Percentiles rank a stretch among this genome's conserved stretches.
These are phyloP conservation scores for Macroramphosus scolopax DNA, from an alignment of 2,797 vertebrate species.

Conservation along the genomic window DNA sequence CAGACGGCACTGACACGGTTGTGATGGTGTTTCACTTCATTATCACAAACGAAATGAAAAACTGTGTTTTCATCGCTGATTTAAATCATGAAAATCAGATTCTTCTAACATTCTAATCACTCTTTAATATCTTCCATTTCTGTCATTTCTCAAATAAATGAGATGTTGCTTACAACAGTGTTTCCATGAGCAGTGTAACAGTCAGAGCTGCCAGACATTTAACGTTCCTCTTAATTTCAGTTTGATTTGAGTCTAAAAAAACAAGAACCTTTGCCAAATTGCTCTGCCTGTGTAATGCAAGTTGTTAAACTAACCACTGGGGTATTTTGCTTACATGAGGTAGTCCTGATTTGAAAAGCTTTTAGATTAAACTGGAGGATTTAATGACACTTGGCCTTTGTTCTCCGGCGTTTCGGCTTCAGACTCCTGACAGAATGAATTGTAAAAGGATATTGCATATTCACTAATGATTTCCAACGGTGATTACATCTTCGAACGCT, in stretches of 20 bases:
- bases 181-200: conserved; percentile 49
- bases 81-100: no score
- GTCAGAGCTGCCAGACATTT: conserved; percentile 55
- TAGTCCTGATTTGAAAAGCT: conserved; percentile 63
- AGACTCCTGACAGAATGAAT: conserved; percentile 61
- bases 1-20: background rate
- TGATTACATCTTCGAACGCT: conserved; percentile 62
- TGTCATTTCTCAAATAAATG: conserved; percentile 8
- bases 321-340: conserved; percentile 72
- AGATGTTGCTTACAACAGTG: conserved; percentile 5
- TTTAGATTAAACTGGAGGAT: conserved; percentile 62
- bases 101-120: no score
- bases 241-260: conserved; percentile 64
- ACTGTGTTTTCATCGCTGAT: conserved; percentile 4
- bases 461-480: conserved; percentile 74
- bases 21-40: background rate
- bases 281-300: conserved; percentile 63
- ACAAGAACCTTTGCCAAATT: conserved; percentile 51
- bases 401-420: conserved; percentile 60
- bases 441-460: conserved; percentile 74
- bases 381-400: conserved; percentile 70
- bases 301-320: conserved; percentile 67
- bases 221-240: conserved; percentile 65
- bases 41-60: background rate
- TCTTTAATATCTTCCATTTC: background rate